Evolutionary conservation across 2,113 vertebrate genomes (phyloP).

Genomic region (Lonchura striata): DNA sequence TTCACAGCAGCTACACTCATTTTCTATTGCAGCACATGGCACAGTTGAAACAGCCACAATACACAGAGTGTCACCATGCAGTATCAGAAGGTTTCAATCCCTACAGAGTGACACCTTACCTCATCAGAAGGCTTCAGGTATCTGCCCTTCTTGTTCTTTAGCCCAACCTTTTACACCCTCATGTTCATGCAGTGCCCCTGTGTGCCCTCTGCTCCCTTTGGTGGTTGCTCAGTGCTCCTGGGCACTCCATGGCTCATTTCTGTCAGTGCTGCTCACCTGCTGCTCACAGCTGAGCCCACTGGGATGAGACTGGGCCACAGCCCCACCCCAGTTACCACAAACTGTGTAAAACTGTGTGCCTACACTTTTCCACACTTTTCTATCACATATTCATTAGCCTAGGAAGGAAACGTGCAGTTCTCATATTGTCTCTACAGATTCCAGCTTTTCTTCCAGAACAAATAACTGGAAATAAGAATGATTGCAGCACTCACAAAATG

Average conservation of each 20-base stretch:
- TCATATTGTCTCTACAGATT: neutral
- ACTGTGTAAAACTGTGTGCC: neutral
- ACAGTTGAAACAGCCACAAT: accelerated
- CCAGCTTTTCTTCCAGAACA: neutral
- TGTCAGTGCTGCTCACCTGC: neutral
- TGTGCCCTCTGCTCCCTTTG: neutral
- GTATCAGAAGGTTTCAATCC: neutral
- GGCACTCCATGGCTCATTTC: neutral
- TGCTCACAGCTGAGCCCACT: accelerated
- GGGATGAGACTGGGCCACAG: neutral
- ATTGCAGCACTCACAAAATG: neutral
- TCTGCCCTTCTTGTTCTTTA: neutral
- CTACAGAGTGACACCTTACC: neutral
- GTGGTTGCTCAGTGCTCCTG: neutral
- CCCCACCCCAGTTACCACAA: neutral
- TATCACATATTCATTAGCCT: neutral
- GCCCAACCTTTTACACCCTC: neutral
- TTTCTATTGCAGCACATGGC: neutral
- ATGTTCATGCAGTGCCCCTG: neutral
- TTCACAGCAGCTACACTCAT: neutral
- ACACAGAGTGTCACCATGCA: neutral
- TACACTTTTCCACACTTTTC: neutral
- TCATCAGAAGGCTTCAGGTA: neutral
- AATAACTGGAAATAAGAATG: neutral
- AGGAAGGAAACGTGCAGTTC: neutral